Percentiles rank a stretch among this genome's conserved stretches.
phyloP scores from a whole-genome alignment of 2,113 vertebrate species.

The Pterocles orientalis region DNA sequence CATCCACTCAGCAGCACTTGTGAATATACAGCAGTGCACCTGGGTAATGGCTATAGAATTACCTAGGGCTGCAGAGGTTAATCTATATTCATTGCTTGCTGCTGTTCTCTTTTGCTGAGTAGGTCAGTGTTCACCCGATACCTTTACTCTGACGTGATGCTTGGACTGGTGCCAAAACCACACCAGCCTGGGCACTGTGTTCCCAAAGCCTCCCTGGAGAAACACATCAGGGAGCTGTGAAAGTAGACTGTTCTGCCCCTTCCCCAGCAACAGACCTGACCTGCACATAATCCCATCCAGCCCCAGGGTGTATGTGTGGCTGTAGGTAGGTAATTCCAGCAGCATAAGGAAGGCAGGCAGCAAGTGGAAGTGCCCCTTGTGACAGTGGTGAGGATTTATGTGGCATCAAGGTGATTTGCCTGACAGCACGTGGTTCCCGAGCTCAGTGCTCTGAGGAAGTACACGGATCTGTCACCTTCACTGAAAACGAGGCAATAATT shows the following conservation, averaged over 20 bases:
- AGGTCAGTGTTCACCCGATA: not conserved
- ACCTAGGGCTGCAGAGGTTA: not conserved
- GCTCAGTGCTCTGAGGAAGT: not conserved
- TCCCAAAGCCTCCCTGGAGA: not conserved
- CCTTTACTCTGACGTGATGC: not conserved
- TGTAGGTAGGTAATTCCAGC: not conserved
- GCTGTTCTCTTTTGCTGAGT: not conserved
- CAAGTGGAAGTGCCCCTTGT: not conserved
- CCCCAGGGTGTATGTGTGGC: accelerated
- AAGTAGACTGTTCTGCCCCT: accelerated
- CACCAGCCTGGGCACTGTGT: not conserved
- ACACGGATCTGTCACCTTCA: not conserved
- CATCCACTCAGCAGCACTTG: not conserved
- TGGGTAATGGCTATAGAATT: not conserved
- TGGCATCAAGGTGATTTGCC: not conserved
- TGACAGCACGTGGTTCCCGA: not conserved
- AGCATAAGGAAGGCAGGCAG: not conserved
- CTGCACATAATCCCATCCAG: not conserved
- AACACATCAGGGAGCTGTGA: not conserved
- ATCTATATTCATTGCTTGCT: not conserved
- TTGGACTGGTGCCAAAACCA: not conserved
- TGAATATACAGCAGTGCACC: not conserved
- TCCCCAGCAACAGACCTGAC: not conserved
- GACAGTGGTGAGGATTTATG: not conserved
- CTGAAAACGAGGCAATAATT: not conserved